A percentile compares a stretch with the other conserved stretches of the same genome.
These are phyloP conservation scores for Pheosia gnoma DNA, from an alignment of 2,888 invertebrate species.

Conservation along the genomic window DNA sequence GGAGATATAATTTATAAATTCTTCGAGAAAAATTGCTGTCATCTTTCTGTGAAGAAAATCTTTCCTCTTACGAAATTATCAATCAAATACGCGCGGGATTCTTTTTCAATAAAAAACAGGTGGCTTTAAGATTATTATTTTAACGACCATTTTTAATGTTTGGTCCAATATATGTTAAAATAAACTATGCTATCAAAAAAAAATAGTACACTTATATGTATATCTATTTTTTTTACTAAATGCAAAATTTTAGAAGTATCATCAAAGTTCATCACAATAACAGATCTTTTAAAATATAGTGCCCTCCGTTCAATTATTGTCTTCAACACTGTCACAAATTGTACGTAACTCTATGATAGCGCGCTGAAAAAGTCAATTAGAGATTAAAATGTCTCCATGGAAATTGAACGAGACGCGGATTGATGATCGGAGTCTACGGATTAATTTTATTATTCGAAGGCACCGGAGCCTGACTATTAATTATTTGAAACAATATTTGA, in stretches of 20 bases:
- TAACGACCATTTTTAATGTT: too few relatives aligned
- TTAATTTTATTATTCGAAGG: constrained; percentile 59
- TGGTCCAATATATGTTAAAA: too few relatives aligned
- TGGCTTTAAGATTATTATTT: constrained; percentile 40
- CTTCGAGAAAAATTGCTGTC: constrained; percentile 62
- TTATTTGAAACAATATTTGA: constrained; percentile 57
- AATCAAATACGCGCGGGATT: constrained; percentile 60
- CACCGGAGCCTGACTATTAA: constrained; percentile 47
- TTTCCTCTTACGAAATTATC: constrained; percentile 68
- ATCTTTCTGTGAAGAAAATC: constrained; percentile 66
- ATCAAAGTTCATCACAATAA: too few relatives aligned
- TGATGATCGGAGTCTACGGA: constrained; percentile 58
- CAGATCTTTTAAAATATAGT: background rate
- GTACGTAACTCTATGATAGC: constrained; percentile 52
- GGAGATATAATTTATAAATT: constrained; percentile 67
- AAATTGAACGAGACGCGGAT: constrained; percentile 60
- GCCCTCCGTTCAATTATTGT: background rate
- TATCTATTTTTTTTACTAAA: too few relatives aligned
- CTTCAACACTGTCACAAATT: constrained; percentile 47
- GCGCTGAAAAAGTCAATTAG: constrained; percentile 67
- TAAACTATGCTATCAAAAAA: too few relatives aligned
- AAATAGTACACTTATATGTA: too few relatives aligned
- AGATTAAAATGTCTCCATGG: constrained; percentile 62
- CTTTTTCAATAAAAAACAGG: constrained; percentile 51
- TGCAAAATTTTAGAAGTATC: too few relatives aligned